Evolutionary conservation across 1,140 invertebrate genomes (phyloP), one percentile per base, ranked within the genome.

Genomic region (Brachionus manjavacas): DNA sequence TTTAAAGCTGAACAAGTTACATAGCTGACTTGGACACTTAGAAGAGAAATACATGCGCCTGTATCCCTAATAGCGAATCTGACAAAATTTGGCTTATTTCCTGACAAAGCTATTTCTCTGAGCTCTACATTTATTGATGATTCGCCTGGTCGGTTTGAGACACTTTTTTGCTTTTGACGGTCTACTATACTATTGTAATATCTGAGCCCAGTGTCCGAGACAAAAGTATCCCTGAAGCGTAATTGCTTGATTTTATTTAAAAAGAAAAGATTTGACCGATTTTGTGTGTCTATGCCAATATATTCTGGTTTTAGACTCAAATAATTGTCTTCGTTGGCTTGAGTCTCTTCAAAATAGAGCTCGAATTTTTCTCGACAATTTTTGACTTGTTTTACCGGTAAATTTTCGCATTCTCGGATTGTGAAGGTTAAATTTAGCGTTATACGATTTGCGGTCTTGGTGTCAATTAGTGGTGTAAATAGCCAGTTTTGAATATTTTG

Each of bases 281-380:
- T 83, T 43, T 68, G 16, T 23, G 20, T 41, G 39, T 16, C 39
- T 25, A 78, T 78, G 6, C 11, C 46, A n/a, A 28, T 9, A 8
- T 31, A 55, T n/a, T 78, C 23, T 41, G 46, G 8, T 39, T 60
- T 7, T 20, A 35, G 16, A 60, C 12, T 20, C 6, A 64, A 39
- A 80, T 49, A 39, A 7, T 80, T 39, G 28, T 80, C 28, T 39
- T 64, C 49, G n/a, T 39, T 60, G 43, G 49, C 41, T 23, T 43
- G 35, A 23, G n/a, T 25, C 25, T 83, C 81, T 68, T 83, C 60
- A 14, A 49, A 68, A 55, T 83, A 83, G 4, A 83, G 39, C 68
- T 83, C 81, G 14, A 83, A 83, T 70, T 68, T 83, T 83, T 83
- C 81, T 3, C 81, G 60, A 72, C 81, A 83, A 68, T 68, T 68